Base-by-base conservation (phyloP, 2,797 vertebrate species). In the Poecilia wingei region DNA sequence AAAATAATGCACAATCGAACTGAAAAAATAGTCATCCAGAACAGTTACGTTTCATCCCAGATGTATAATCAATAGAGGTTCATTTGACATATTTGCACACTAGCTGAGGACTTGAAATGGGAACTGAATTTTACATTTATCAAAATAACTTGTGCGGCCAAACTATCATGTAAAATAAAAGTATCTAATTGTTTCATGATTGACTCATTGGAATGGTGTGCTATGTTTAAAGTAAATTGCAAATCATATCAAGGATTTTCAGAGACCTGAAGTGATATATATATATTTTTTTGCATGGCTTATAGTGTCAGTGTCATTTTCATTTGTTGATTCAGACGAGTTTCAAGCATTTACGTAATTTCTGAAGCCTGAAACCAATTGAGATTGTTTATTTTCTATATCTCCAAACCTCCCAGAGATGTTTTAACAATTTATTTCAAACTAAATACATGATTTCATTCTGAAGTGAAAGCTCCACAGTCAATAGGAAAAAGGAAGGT, bases 361-460 rank as follows among this genome's bases (percentile, higher is more conserved):
- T 55, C 39, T 57, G 69, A 41, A 47, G 20, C 64, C 43, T 14
- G 6, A 83, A 55, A 74, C 59, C 46, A 73, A 64, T 45, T 13
- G 75, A 46, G 33, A 57, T 73, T 75, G 75, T 72, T 79, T 33
- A 59, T 78, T 77, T 76, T 43, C 3, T 10, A 41, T 64, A 22
- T 46, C 46, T 64, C 49, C 20, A 31, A 2, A 68, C 25, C n/a
- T 22, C 31, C 69, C 16, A 47, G 47, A 22, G 47, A n/a, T 7
- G 12, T 46, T 71, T 76, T 10, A 46, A 36, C 25, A 74, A 1
- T 12, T 85, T 59, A 25, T 61, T 66, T 66, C 3, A 43, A 71
- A 66, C 33, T 73, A 13, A 25, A 68, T 80, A 76, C 59, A 75
- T 33, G 6, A 31, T 77, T 66, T 84, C 18, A 75, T 76, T 31